phyloP scores from a whole-genome alignment of 2,797 vertebrate species.

The Hapalemur alaotrensis region DNA sequence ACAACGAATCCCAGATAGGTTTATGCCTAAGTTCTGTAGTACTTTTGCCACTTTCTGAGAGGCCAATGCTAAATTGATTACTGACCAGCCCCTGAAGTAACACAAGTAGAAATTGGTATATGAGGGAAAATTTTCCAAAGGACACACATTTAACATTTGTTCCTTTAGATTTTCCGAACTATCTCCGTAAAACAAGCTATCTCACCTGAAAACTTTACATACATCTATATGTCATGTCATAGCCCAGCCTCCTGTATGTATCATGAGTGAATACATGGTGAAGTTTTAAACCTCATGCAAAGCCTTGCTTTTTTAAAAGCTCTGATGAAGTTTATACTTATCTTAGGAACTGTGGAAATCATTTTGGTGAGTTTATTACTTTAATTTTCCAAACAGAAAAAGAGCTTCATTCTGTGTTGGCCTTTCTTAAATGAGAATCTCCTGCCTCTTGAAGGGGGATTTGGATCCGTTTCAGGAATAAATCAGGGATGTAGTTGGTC shows the following conservation, averaged over 20 bases:
- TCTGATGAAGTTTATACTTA: not conserved
- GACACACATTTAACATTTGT: not conserved
- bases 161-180: not conserved
- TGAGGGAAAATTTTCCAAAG: not conserved
- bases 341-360: not conserved
- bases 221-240: no score
- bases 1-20: not conserved
- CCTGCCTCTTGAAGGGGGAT: not conserved
- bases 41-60: not conserved
- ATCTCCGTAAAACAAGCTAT: not conserved
- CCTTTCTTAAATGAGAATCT: not conserved
- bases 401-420: not conserved
- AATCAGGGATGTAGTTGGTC: not conserved
- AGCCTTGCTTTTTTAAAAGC: not conserved
- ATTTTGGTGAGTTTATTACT: not conserved
- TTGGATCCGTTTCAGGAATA: not conserved
- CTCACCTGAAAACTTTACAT: not conserved
- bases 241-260: not conserved
- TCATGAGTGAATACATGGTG: rapidly evolving
- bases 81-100: not conserved
- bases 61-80: not conserved
- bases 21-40: not conserved
- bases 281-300: not conserved
- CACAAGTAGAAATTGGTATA: not conserved
- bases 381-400: not conserved